Evolutionary conservation across 2,113 vertebrate genomes (phyloP).

Genomic region (Chloebia gouldiae): DNA sequence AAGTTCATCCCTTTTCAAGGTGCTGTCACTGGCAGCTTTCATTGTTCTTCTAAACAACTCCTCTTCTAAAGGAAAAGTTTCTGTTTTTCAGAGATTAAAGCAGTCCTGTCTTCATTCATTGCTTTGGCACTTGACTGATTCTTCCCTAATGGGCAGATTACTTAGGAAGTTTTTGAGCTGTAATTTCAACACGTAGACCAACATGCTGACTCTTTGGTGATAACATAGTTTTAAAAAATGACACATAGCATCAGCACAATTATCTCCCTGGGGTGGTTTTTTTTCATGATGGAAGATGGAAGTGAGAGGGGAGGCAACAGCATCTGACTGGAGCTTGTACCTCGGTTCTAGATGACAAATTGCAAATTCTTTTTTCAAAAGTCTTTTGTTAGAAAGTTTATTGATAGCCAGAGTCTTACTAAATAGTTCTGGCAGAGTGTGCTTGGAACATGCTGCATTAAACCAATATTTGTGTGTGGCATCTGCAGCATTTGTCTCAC

Average conservation of each 20-base stretch:
- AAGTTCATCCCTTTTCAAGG: conserved; percentile 54
- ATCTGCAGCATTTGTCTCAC: not conserved
- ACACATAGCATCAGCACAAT: not conserved
- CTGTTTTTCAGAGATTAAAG: conserved; percentile 56
- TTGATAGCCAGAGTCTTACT: not conserved
- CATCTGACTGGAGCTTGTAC: not conserved
- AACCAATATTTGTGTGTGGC: not conserved
- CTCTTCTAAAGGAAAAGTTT: conserved; percentile 53
- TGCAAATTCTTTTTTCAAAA: not conserved
- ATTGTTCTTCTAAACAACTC: conserved; percentile 52
- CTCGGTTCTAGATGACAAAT: not conserved
- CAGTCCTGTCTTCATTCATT: conserved; percentile 44
- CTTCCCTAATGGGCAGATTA: conserved; percentile 51
- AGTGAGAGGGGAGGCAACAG: not conserved
- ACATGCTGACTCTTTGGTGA: not conserved
- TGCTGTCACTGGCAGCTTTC: conserved; percentile 54
- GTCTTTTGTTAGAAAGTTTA: conserved; percentile 10
- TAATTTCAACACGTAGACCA: conserved; percentile 19
- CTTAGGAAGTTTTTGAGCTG: conserved; percentile 18
- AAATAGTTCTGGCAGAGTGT: not conserved
- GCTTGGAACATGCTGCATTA: not conserved
- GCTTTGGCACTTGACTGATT: conserved; percentile 48
- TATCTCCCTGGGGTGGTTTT: not conserved
- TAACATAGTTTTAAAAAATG: not conserved
- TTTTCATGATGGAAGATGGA: not conserved